phyloP scores from a whole-genome alignment of 2,113 vertebrate genomes.

The Limnothrissa miodon region DNA sequence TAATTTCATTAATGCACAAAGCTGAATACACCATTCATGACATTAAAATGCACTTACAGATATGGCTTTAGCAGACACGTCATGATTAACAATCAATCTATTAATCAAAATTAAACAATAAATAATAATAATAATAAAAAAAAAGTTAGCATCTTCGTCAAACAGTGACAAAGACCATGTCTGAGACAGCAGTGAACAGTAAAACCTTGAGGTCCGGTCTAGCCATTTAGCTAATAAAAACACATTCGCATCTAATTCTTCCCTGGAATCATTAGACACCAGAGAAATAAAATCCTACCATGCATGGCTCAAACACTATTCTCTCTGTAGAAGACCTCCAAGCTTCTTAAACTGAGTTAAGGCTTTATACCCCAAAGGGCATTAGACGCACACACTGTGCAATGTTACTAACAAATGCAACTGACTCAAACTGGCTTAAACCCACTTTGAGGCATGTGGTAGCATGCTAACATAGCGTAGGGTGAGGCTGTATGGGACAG shows the following conservation, averaged over 20 bases:
- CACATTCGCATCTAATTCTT: not conserved
- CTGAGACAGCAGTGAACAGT: not conserved
- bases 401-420: not conserved
- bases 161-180: not conserved
- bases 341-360: not conserved
- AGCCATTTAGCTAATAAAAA: not conserved
- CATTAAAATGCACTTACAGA: slow-evolving; percentile 6
- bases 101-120: slow-evolving; percentile 7
- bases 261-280: not conserved
- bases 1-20: slow-evolving; percentile 1
- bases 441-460: not conserved
- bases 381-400: not conserved
- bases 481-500: not conserved
- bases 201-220: not conserved
- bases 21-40: not conserved
- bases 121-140: no score
- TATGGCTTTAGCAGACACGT: slow-evolving; percentile 4
- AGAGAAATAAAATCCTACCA: not conserved
- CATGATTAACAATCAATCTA: slow-evolving; percentile 2
- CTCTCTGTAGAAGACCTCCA: not conserved
- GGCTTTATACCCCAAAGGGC: not conserved
- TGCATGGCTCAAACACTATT: not conserved
- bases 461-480: not conserved
- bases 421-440: no score
- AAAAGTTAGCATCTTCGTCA: not conserved